Evolutionary conservation across 23 tunicate species (phyloP), one percentile per base, ranked within the genome.

Genomic region (Ascidia mentula): DNA sequence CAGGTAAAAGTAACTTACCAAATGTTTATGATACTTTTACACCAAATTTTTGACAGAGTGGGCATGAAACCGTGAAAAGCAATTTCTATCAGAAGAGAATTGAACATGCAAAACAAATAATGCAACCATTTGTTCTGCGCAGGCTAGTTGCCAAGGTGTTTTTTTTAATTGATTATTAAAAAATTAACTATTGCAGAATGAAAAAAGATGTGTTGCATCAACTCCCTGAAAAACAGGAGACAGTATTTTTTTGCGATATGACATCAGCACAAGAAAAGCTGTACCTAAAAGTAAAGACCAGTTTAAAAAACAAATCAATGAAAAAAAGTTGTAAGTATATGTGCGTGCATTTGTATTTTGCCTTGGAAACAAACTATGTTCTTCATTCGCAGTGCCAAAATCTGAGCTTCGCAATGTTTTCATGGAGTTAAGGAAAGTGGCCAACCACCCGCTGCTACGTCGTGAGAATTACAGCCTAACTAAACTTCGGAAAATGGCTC

Each of bases 41-140:
- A 53, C 65, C 24, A 42, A 42, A 42, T 9, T 42, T 42, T 15
- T 15, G 53, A n/a, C 65, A 53, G 65, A 53, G 65, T 53, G 65
- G 65, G 13, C 7, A 53, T 9, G 65, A 53, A 53, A 53, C 65
- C 7, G 13, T 53, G 13, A 77, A 69, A 6, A 82, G 92, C 34
- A 60, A 77, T 26, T 88, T 74, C 42, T 40, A 40, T 7, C 69
- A 74, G 36, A 69, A 80, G 35, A 69, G 93, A 75, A 93, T 93
- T 34, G 60, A 81, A 28, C 94, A 93, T 46, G 98, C 98, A 2
- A 88, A 84, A 39, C 79, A 87, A 9, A 96, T 89, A 34, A 90
- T 91, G 96, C 89, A 96, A 72, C 99, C 99, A n/a, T 96, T 96
- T 77, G 94, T 96, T 18, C 81, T 96, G 32, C 82, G 99, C 37